phyloP scores from a whole-genome alignment of 2,113 vertebrate species.

The Dicrurus megarhynchus region DNA sequence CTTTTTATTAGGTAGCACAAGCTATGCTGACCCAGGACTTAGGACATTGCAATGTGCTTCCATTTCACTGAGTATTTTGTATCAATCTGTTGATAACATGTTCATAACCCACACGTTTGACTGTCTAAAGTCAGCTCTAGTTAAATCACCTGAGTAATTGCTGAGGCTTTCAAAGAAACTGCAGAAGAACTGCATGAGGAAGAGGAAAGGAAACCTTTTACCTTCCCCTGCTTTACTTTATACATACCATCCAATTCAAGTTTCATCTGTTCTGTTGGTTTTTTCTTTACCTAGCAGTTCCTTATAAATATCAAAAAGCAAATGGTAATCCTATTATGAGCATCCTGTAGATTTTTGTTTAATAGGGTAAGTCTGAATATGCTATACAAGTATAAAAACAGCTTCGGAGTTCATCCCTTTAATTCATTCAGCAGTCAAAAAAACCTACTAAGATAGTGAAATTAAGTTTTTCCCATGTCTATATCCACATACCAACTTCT shows the following conservation, averaged over 20 bases:
- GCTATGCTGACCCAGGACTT: neutral
- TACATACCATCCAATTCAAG: neutral
- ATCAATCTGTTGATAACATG: neutral
- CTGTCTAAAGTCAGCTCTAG: neutral
- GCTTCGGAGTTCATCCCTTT: neutral
- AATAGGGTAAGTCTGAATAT: neutral
- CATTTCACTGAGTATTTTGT: neutral
- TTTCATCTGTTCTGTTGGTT: neutral
- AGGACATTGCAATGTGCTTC: neutral
- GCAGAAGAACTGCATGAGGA: neutral
- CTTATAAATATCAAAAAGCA: neutral
- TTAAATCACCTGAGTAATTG: neutral
- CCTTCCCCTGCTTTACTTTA: neutral
- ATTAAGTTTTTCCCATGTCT: neutral
- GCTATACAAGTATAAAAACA: neutral
- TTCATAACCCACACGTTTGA: neutral
- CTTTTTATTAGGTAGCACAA: neutral
- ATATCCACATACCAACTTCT: neutral
- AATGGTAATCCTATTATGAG: neutral
- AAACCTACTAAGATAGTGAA: neutral
- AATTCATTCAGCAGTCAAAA: neutral
- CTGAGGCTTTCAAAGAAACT: neutral
- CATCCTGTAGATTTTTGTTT: neutral
- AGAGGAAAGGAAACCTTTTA: neutral
- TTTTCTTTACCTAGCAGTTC: neutral